Conservation (phyloP, 1,140 invertebrate genomes). For the Magallana ariakensis region DNA sequence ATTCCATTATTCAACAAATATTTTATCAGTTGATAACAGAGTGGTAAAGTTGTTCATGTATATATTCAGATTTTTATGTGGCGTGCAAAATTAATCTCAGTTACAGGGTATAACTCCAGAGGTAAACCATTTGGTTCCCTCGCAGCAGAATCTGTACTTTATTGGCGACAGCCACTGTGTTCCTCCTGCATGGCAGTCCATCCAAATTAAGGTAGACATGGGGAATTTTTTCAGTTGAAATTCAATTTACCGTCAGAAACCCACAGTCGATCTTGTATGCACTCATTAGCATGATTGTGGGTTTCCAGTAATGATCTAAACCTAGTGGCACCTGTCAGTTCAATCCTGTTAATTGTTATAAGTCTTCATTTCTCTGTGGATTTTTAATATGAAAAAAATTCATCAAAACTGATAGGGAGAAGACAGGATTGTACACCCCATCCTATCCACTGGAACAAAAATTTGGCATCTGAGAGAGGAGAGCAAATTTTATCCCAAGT, state of each 20-base stretch:
- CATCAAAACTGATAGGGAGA: slow-evolving; percentile 13
- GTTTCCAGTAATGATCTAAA: too few relatives aligned
- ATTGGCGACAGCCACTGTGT: slow-evolving; percentile 59
- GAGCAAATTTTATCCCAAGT: slow-evolving; percentile 55
- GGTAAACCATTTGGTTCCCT: slow-evolving; percentile 1
- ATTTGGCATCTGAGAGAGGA: slow-evolving; percentile 56
- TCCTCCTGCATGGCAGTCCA: slow-evolving; percentile 51
- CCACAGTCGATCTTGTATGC: too few relatives aligned
- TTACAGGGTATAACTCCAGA: not conserved
- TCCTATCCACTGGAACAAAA: slow-evolving; percentile 56
- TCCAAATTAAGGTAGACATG: slow-evolving; percentile 41
- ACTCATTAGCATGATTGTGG: too few relatives aligned
- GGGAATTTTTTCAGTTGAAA: not conserved
- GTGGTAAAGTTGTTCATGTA: not conserved
- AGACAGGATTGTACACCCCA: slow-evolving; percentile 38
- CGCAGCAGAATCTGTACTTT: slow-evolving; percentile 47
- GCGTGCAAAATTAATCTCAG: not conserved
- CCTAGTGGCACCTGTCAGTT: too few relatives aligned
- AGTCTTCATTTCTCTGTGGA: not conserved
- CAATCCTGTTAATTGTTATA: too few relatives aligned
- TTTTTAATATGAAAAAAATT: not conserved
- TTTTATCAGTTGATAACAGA: too few relatives aligned
- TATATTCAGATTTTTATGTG: not conserved
- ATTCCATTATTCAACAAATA: too few relatives aligned
- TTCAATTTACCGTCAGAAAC: too few relatives aligned